These are phyloP conservation scores for Antechinus flavipes DNA, from an alignment of 2,113 vertebrate species.

Conservation along the genomic window DNA sequence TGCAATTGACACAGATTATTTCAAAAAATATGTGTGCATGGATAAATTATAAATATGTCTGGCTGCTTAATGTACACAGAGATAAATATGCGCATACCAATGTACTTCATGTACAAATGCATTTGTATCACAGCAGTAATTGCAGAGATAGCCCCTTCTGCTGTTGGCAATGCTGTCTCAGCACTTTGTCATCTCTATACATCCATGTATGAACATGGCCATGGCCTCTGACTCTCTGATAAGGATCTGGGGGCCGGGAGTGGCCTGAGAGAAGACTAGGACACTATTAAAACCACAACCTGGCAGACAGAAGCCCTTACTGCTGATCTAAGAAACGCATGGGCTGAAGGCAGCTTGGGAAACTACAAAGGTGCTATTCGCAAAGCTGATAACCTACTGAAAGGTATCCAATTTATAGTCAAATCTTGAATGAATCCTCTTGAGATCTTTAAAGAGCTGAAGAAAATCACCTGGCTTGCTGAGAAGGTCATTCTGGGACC, in stretches of 20 bases:
- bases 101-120: constrained; percentile 66
- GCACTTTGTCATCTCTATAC: constrained; percentile 19
- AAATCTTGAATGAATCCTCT: neutral
- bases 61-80: constrained; percentile 66
- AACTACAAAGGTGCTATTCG: neutral
- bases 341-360: neutral
- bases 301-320: neutral
- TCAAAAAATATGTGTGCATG: constrained; percentile 77
- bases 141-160: constrained; percentile 45
- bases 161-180: constrained; percentile 60
- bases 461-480: neutral
- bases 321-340: neutral
- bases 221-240: neutral
- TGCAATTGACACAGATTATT: constrained; percentile 76
- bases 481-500: neutral
- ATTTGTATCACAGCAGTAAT: constrained; percentile 74
- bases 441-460: neutral
- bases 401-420: neutral
- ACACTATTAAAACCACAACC: neutral
- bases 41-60: constrained; percentile 75
- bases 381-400: neutral
- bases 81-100: constrained; percentile 83
- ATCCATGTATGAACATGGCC: neutral
- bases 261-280: neutral
- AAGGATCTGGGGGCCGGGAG: neutral